phyloP scores from a whole-genome alignment of 2,797 vertebrate species.

The Catamblyrhynchus diadema region DNA sequence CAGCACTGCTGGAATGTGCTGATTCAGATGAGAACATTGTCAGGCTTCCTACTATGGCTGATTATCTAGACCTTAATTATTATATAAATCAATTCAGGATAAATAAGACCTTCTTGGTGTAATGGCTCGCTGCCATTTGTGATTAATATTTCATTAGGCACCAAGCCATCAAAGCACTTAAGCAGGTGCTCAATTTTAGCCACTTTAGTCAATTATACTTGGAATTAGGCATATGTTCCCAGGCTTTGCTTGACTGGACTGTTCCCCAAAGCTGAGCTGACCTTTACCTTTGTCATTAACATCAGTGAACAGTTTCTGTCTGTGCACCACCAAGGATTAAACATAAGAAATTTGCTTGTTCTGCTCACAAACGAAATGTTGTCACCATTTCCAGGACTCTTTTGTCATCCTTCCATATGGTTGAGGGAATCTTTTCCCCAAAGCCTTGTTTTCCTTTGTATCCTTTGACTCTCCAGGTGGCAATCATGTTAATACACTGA shows the following conservation, averaged over 20 bases:
- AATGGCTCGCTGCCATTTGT: conserved; percentile 45
- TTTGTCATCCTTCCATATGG: background rate
- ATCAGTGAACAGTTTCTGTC: background rate
- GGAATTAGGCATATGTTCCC: conserved; percentile 28
- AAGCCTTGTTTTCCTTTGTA: background rate
- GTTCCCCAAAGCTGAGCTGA: background rate
- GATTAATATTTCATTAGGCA: conserved; percentile 66
- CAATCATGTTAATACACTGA: background rate
- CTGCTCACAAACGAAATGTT: accelerated
- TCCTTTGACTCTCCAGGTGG: background rate
- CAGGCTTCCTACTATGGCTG: background rate
- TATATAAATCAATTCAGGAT: conserved; percentile 44
- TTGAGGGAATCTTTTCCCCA: background rate
- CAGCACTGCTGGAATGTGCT: conserved; percentile 10
- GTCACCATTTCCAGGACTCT: background rate
- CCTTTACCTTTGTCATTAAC: background rate
- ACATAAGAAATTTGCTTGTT: background rate
- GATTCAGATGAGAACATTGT: background rate
- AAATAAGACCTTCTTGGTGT: conserved; percentile 42
- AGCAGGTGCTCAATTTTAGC: conserved; percentile 51
- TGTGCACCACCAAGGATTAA: background rate
- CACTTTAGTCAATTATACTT: conserved; percentile 40
- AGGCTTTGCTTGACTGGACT: background rate
- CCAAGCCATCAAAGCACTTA: conserved; percentile 49
- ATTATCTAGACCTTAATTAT: conserved; percentile 47